A percentile compares a stretch with the other conserved stretches of the same genome.
Evolutionary conservation across 2,797 vertebrate genomes (phyloP).

Genomic region (Neomorphus geoffroyi): DNA sequence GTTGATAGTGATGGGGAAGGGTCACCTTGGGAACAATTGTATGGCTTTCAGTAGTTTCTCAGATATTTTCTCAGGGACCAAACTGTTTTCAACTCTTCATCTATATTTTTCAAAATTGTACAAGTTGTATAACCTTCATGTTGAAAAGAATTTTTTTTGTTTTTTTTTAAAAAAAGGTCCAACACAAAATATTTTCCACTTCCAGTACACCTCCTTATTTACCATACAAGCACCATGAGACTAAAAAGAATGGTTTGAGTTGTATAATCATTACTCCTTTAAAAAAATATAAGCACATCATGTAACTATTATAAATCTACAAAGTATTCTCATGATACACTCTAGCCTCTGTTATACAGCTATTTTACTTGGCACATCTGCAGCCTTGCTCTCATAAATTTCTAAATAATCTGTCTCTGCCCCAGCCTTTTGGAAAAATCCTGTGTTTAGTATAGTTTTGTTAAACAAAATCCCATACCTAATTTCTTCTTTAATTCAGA

Average conservation of each 20-base stretch:
- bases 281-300: background rate
- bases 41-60: background rate
- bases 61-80: slow-evolving; percentile 41
- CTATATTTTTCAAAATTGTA: background rate
- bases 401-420: slow-evolving; percentile 5
- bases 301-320: background rate
- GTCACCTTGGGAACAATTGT: background rate
- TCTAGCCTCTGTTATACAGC: slow-evolving; percentile 1
- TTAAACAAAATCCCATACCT: background rate
- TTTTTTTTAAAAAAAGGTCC: background rate
- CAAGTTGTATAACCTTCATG: background rate
- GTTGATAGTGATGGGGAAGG: background rate
- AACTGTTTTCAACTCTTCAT: background rate
- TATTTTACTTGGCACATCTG: background rate
- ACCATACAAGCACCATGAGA: background rate
- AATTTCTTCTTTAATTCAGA: background rate
- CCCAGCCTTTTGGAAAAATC: slow-evolving; percentile 6
- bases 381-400: background rate
- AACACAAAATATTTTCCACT: background rate
- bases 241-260: background rate
- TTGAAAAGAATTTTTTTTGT: background rate
- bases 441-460: background rate
- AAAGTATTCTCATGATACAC: background rate
- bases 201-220: background rate
- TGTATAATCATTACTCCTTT: background rate